A percentile compares a stretch with the other conserved stretches of the same genome.
Evolutionary conservation across 2,797 vertebrate genomes (phyloP).

Genomic region (Meda fulgida): DNA sequence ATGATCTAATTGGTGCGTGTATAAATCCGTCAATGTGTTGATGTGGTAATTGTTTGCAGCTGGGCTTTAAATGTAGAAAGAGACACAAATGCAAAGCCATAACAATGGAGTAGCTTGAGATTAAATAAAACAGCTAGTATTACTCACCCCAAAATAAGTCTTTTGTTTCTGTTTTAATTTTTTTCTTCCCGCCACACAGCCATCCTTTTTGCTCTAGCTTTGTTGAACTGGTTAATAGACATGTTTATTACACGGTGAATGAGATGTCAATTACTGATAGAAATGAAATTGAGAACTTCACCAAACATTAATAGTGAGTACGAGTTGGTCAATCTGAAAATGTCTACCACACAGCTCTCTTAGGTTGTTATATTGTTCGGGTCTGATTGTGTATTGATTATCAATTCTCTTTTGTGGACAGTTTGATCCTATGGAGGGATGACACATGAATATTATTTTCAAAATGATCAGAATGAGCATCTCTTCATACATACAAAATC

Average conservation of each 20-base stretch:
- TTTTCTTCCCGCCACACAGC: neutral
- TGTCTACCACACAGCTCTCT: neutral
- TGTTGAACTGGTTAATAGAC: neutral
- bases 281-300: constrained; percentile 7
- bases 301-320: neutral
- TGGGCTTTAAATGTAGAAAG: constrained; percentile 44
- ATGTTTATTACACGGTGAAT: neutral
- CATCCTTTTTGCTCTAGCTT: neutral
- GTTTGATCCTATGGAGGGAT: neutral
- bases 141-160: neutral
- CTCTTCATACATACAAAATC: neutral
- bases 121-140: constrained; percentile 20
- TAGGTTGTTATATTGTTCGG: neutral
- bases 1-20: constrained; percentile 44
- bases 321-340: constrained; percentile 12
- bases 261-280: constrained; percentile 9
- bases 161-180: neutral
- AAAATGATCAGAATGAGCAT: neutral
- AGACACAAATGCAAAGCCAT: constrained; percentile 6
- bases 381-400: constrained; percentile 24
- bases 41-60: constrained; percentile 61
- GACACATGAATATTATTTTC: constrained; percentile 7
- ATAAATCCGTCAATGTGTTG: constrained; percentile 49
- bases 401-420: constrained; percentile 9
- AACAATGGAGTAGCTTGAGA: constrained; percentile 35